These are phyloP conservation scores for Apostichopus japonicus DNA, from an alignment of 35 echinoderm and acorn worm genomes.

Conservation along the genomic window DNA sequence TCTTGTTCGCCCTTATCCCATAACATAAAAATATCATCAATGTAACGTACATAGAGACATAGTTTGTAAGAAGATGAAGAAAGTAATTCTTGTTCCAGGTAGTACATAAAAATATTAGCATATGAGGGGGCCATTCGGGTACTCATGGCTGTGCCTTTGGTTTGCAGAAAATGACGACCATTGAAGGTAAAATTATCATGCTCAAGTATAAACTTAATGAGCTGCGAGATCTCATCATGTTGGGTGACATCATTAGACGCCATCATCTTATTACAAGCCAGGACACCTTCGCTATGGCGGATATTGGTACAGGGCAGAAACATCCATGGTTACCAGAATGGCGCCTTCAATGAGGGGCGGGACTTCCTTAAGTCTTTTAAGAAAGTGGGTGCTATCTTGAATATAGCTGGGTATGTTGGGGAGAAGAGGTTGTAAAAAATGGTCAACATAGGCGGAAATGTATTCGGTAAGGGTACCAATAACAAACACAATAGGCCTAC, in stretches of 20 bases:
- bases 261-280: too few species aligned
- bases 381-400: too few species aligned
- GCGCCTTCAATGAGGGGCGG: too few species aligned
- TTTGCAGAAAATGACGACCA: background rate
- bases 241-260: background rate
- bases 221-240: background rate
- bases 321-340: too few species aligned
- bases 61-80: background rate
- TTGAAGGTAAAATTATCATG: background rate
- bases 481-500: conserved; percentile 23
- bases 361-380: too few species aligned
- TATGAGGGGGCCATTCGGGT: background rate
- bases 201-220: background rate
- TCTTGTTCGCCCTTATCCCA: too few species aligned
- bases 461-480: conserved; percentile 25
- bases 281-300: background rate
- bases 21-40: too few species aligned
- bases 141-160: conserved; percentile 17
- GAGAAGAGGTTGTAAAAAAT: background rate
- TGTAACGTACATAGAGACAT: conserved; percentile 2
- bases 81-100: background rate
- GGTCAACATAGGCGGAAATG: conserved; percentile 31
- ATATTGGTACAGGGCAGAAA: background rate
- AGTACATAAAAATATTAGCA: background rate
- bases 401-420: too few species aligned